Conservation (phyloP, 2,888 invertebrate genomes). For the Cylloceria caligata region DNA sequence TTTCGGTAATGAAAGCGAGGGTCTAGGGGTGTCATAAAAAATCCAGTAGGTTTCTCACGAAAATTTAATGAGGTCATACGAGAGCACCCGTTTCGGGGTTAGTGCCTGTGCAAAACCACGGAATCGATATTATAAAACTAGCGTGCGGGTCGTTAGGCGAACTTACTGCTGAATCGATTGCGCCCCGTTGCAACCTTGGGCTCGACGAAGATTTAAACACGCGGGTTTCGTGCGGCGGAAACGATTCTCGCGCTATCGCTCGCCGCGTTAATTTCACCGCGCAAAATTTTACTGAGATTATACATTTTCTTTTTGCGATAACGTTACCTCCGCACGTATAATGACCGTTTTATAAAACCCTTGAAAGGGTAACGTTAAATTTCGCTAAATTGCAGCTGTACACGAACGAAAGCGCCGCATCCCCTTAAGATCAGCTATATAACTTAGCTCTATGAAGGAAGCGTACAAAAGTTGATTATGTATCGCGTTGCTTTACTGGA, state of each 20-base stretch:
- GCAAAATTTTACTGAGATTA: slow-evolving; percentile 20
- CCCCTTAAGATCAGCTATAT: background rate
- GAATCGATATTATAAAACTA: slow-evolving; percentile 51
- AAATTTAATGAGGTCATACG: slow-evolving; percentile 41
- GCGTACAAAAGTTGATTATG: slow-evolving; percentile 20
- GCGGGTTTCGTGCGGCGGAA: slow-evolving; percentile 44
- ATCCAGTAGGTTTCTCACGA: background rate
- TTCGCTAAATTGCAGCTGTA: background rate
- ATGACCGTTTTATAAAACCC: background rate
- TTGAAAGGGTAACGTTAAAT: background rate
- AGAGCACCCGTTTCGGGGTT: slow-evolving; percentile 15
- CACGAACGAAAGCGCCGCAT: background rate
- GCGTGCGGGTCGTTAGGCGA: slow-evolving; percentile 46
- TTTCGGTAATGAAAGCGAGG: slow-evolving; percentile 6
- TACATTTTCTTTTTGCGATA: slow-evolving; percentile 13
- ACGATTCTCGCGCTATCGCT: slow-evolving; percentile 43
- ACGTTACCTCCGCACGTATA: background rate
- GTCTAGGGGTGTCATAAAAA: background rate
- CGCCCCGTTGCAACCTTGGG: slow-evolving; percentile 35
- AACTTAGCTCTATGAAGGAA: slow-evolving; percentile 10
- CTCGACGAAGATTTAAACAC: slow-evolving; percentile 38
- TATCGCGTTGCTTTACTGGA: background rate
- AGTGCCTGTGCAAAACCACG: slow-evolving; percentile 15
- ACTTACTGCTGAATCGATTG: slow-evolving; percentile 45
- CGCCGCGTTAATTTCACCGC: slow-evolving; percentile 36